Evolutionary conservation across 2,888 invertebrate genomes (phyloP).

Genomic region (Macrosiphum euphorbiae): DNA sequence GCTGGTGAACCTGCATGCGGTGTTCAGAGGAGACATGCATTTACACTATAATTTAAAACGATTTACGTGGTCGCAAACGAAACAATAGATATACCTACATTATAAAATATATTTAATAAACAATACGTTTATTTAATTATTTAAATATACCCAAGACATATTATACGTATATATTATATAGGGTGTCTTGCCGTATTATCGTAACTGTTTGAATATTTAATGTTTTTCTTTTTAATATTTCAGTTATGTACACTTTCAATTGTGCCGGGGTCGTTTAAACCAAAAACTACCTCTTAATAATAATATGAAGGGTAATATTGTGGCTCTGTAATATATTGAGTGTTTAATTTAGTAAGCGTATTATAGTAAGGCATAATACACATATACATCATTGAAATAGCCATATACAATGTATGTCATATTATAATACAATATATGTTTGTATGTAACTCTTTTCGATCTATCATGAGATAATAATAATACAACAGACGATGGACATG

Average conservation of each 20-base stretch:
- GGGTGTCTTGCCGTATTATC: not conserved
- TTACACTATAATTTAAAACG: conserved; percentile 1
- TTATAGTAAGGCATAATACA: too few relatives aligned
- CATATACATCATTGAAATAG: too few relatives aligned
- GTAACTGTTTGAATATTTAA: not conserved
- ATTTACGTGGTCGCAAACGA: not conserved
- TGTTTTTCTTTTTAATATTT: not conserved
- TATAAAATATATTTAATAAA: not conserved
- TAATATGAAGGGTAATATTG: not conserved
- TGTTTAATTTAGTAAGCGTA: too few relatives aligned
- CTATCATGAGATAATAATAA: not conserved
- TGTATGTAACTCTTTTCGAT: not conserved
- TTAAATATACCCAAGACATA: not conserved
- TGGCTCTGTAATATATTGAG: not conserved
- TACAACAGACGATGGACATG: not conserved
- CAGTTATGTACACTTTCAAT: not conserved
- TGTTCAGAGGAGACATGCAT: not conserved
- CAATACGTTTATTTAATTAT: not conserved
- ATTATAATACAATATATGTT: not conserved
- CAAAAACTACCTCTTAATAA: not conserved
- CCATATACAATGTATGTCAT: not conserved
- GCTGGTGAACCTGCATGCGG: not conserved
- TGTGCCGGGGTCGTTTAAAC: not conserved
- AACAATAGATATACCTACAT: not conserved
- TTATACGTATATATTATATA: not conserved